These are phyloP conservation scores for Melanostoma mellinum DNA, from an alignment of 2,888 invertebrate species.

Conservation along the genomic window DNA sequence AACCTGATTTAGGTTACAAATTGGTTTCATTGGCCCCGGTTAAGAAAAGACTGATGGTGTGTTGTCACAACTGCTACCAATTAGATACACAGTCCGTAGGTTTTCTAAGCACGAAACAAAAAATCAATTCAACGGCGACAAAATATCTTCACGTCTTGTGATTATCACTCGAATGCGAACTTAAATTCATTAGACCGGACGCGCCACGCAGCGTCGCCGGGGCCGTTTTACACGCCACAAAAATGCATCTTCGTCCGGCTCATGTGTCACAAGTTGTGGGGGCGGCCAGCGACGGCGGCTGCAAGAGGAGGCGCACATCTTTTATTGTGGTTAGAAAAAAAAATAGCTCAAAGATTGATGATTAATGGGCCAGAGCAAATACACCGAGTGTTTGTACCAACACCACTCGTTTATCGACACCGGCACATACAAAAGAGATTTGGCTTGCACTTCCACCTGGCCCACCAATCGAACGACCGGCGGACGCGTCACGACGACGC, in stretches of 20 bases:
- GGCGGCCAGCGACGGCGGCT: constrained; percentile 12
- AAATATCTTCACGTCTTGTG: constrained; percentile 75
- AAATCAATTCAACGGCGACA: constrained; percentile 75
- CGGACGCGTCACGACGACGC: too few species aligned
- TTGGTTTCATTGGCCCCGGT: constrained; percentile 40
- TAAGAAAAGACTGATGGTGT: constrained; percentile 1
- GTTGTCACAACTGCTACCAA: too few species aligned
- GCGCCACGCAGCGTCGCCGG: neutral
- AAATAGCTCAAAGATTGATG: constrained; percentile 42
- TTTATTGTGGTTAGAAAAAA: constrained; percentile 14
- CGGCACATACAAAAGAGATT: constrained; percentile 16
- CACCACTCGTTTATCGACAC: neutral
- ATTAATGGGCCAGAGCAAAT: constrained; percentile 47
- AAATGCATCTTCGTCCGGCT: constrained; percentile 21
- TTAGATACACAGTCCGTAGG: too few species aligned
- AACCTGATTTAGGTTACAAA: constrained; percentile 52
- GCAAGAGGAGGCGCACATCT: constrained; percentile 18
- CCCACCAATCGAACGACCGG: neutral
- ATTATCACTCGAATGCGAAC: constrained; percentile 74
- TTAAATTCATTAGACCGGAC: constrained; percentile 61
- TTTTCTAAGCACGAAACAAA: neutral
- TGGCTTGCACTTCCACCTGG: constrained; percentile 22
- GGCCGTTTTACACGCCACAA: constrained; percentile 7
- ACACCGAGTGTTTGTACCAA: neutral
- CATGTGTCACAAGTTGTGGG: constrained; percentile 20